These are phyloP conservation scores for Halocynthia roretzi DNA, from an alignment of 23 tunicate species.

Conservation along the genomic window DNA sequence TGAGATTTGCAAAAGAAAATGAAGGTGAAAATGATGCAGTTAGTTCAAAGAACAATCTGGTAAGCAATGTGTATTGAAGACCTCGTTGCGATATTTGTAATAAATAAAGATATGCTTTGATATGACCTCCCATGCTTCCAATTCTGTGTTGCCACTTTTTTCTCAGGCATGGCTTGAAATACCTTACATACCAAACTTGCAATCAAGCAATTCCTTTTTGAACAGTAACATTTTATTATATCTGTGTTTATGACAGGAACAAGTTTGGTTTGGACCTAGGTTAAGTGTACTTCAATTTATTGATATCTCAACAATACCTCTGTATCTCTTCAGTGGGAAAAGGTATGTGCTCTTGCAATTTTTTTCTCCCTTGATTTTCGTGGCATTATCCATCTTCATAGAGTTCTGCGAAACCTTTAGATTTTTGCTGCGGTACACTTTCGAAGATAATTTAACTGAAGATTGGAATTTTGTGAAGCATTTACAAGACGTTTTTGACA, in stretches of 20 bases:
- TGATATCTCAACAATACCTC: constrained; percentile 11
- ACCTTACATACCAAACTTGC: too few species aligned
- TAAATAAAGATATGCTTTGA: too few species aligned
- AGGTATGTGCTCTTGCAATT: not conserved
- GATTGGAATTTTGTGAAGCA: not conserved
- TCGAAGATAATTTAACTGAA: not conserved
- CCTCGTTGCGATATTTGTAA: not conserved
- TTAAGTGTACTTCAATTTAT: not conserved
- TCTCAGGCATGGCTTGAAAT: too few species aligned
- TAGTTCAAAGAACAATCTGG: not conserved
- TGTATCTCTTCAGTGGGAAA: constrained; percentile 3
- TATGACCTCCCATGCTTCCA: too few species aligned
- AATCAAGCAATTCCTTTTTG: too few species aligned
- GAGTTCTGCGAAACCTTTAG: not conserved
- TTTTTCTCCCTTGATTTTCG: not conserved
- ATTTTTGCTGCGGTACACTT: constrained; percentile 1
- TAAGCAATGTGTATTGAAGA: not conserved
- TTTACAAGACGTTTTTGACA: not conserved
- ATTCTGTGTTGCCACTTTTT: too few species aligned
- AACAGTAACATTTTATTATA: too few species aligned
- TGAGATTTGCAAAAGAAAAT: not conserved
- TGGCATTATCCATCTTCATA: not conserved
- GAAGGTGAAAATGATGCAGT: not conserved
- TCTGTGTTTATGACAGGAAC: not conserved
- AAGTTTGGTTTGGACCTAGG: constrained; percentile 22